Percentiles rank a stretch among this genome's conserved stretches.
Evolutionary conservation across 1,140 invertebrate species (phyloP).

Genomic region (Sarcophaga peregrina): DNA sequence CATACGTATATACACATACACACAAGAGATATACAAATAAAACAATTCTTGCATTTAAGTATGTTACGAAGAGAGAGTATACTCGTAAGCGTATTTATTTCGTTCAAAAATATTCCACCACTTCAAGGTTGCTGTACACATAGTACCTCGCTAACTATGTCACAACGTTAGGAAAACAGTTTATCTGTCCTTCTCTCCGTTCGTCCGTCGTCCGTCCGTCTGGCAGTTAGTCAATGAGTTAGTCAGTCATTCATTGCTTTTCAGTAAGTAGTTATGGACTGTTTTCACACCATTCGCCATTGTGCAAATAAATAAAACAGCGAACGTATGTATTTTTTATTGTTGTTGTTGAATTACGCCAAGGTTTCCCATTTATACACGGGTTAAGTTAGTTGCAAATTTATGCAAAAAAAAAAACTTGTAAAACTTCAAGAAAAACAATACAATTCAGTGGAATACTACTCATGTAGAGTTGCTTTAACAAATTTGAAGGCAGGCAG

Average conservation of each 20-base stretch:
- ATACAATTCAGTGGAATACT: no score
- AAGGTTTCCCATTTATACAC: not conserved
- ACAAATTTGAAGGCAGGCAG: no score
- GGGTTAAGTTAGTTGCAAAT: not conserved
- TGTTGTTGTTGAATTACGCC: not conserved
- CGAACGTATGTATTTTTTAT: not conserved
- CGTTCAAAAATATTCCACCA: not conserved
- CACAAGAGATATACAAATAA: not conserved
- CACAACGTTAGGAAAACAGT: no score
- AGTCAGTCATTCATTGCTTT: not conserved
- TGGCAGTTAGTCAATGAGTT: not conserved
- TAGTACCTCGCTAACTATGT: no score
- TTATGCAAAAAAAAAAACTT: slow-evolving; percentile 14
- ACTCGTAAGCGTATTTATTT: not conserved
- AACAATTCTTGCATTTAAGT: not conserved
- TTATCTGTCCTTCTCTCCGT: no score
- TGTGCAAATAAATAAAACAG: not conserved
- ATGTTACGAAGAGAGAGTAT: not conserved
- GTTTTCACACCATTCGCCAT: no score
- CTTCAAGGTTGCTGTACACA: slow-evolving; percentile 6
- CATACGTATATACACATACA: not conserved
- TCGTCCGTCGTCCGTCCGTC: no score
- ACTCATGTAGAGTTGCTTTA: no score
- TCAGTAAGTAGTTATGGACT: not conserved
- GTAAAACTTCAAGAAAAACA: not conserved